Evolutionary conservation across 2,797 vertebrate species (phyloP), one percentile per base, ranked within the genome.

Genomic region (Phylloscopus collybita): DNA sequence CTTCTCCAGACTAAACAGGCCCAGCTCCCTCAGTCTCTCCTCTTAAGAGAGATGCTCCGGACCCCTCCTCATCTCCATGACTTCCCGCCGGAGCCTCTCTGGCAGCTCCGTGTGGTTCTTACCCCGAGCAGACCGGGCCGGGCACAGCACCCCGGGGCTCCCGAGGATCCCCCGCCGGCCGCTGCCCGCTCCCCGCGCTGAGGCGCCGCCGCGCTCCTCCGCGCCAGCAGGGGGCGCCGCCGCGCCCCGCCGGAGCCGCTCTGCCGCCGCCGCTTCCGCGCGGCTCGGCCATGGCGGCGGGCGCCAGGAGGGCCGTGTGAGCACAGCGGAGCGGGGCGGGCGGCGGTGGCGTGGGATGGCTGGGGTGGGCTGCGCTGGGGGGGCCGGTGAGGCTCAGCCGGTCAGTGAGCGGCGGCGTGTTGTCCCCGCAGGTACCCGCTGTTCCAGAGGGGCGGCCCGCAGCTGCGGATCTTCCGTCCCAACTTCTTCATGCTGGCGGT

Each of bases 401-500:
- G 49, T 40, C 29, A 14, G 18, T 40, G 23, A 83, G 25, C 13
- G 16, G 20, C 7, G 40, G 54, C 9, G 20, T 88, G 32, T 95
- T 88, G 32, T 95, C 44, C 67, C 53, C 49, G 13, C 92, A 99
- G 99, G 92, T 98, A 99, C 96, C 99, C 99, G 9, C 93, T 99
- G 34, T 99, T 98, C 97, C 99, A 99, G 97, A 40, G 98, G 74
- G 99, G 99, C 9, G 98, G 98, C 95, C 99, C 99, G 38, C 99
- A 99, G 96, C 97, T 99, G 76, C 98, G 99, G 42, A 96, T 99
- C 64, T 99, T 99, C 95, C 98, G 99, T 79, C 99, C 99, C 42
- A 98, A 98, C 94, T 99, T 99, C 97, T 98, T 97, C 96, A 96
- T 99, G 95, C 98, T 97, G 15, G 96, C 99, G 51, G 99, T 99